Base-by-base conservation (phyloP, 2,888 invertebrate species). In the Glyphotaelius pellucidus region DNA sequence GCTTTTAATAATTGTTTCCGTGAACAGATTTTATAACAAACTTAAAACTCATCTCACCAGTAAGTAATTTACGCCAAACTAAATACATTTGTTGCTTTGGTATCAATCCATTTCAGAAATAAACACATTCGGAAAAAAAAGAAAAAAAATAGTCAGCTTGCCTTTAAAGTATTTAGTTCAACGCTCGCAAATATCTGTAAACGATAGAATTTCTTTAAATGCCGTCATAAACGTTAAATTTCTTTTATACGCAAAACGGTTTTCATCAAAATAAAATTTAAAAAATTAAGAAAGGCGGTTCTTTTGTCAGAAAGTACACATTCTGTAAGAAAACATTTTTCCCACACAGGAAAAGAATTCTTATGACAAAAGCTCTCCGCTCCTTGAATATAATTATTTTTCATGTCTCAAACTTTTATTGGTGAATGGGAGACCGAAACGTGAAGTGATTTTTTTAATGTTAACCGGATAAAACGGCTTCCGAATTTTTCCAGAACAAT, bases 391-490 rank as follows among this genome's bases (percentile, higher is more conserved):
- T 86, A 42, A 86, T 86, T 86, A 86, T 86, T 85, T 85, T 86
- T 86, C 38, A 38, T 42, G 42, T 38, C 38, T 86, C 47, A 87
- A 87, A 87, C 87, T 67, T 87, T 87, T 67, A 87, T 87, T 87
- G 87, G 32, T 32, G 52, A 87, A 87, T 52, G 52, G 32, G 87
- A 87, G 67, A 32, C 52, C 15, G 87, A 52, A 52, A 87, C 19
- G 67, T 67, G 67, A 42, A 67, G 87, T 87, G 87, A 52, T 87
- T 87, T 87, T 67, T 87, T 87, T 32, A 67, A n/a, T 38, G 35
- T 85, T 38, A 87, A 87, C 52, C 87, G 87, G 67, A 87, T 52
- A 67, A 67, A 87, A 87, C 31, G 87, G 19, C 87, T 52, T 67
- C 30, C 52, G 25, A 52, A 31, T 31, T 87, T 87, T 87, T 87